Percentiles rank a stretch among this genome's conserved stretches.
Evolutionary conservation across 2,888 invertebrate genomes (phyloP).

Genomic region (Sturmia bella): DNA sequence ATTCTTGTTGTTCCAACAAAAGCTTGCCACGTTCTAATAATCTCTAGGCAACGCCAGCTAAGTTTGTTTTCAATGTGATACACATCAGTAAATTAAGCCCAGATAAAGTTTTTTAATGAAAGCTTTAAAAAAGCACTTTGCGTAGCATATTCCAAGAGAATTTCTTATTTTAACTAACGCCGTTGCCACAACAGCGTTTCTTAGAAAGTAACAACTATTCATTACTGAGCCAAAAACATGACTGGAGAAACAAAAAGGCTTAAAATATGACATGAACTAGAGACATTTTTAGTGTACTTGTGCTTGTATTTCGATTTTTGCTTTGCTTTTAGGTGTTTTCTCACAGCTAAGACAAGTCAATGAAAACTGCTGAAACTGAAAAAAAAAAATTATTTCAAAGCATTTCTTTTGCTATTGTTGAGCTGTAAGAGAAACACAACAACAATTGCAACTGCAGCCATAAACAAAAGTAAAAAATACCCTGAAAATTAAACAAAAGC

Average conservation of each 20-base stretch:
- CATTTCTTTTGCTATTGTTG: conserved; percentile 54
- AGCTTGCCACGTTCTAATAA: conserved; percentile 47
- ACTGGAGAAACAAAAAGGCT: background rate
- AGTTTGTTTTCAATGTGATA: conserved; percentile 11
- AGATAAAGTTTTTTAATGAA: conserved; percentile 51
- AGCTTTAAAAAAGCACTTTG: conserved; percentile 59
- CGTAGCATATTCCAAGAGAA: conserved; percentile 27
- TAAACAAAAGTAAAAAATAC: conserved; percentile 25
- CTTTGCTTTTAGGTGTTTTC: conserved; percentile 4
- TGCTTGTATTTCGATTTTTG: conserved; percentile 36
- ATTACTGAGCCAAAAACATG: background rate
- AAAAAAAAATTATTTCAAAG: conserved; percentile 43
- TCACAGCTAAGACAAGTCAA: conserved; percentile 3
- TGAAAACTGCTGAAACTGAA: background rate
- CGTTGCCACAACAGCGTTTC: conserved; percentile 6
- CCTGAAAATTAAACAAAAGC: conserved; percentile 55
- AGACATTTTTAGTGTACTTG: conserved; percentile 55
- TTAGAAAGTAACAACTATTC: conserved; percentile 4
- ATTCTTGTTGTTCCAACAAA: background rate
- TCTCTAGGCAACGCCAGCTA: conserved; percentile 31
- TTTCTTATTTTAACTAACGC: conserved; percentile 1
- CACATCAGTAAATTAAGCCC: conserved; percentile 46
- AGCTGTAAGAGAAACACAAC: conserved; percentile 34
- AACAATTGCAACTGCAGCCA: conserved; percentile 14
- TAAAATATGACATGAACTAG: conserved; percentile 58